Percentiles rank a stretch among this genome's conserved stretches.
Conservation (phyloP, 1,140 invertebrate species). For the Lethocerus indicus region DNA sequence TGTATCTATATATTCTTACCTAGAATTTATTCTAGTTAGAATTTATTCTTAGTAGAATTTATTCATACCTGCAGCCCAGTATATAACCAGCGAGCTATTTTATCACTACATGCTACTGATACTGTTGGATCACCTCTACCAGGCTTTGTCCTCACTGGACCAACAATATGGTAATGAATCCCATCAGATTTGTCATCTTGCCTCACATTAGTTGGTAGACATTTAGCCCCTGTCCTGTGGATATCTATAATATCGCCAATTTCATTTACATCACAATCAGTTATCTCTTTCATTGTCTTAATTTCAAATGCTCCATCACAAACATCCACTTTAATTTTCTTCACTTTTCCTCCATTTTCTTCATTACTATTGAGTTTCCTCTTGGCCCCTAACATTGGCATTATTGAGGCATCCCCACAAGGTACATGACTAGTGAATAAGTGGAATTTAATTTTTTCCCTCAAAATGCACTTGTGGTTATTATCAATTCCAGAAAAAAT, state of each 20-base stretch:
- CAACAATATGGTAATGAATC: conserved; percentile 45
- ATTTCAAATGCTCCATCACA: conserved; percentile 18
- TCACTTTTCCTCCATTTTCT: background rate
- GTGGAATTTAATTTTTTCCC: conserved; percentile 51
- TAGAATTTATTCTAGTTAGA: background rate
- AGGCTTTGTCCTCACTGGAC: conserved; percentile 74
- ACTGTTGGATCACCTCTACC: conserved; percentile 77
- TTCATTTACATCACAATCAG: background rate
- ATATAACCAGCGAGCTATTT: conserved; percentile 74
- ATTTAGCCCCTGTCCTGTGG: conserved; percentile 79
- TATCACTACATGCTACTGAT: conserved; percentile 87
- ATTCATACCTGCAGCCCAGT: conserved; percentile 45
- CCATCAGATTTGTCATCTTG: conserved; percentile 38
- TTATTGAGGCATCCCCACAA: conserved; percentile 90
- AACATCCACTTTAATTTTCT: conserved; percentile 20
- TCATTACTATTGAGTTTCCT: background rate
- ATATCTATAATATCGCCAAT: conserved; percentile 31
- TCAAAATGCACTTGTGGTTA: conserved; percentile 25
- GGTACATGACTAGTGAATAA: conserved; percentile 77
- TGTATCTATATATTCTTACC: background rate
- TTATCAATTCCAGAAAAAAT: conserved; percentile 24
- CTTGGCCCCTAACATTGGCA: conserved; percentile 23
- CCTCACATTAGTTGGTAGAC: conserved; percentile 32
- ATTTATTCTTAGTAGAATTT: background rate
- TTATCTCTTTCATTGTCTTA: background rate